Conservation (phyloP, 1,140 invertebrate species). For the Laupala kohalensis region DNA sequence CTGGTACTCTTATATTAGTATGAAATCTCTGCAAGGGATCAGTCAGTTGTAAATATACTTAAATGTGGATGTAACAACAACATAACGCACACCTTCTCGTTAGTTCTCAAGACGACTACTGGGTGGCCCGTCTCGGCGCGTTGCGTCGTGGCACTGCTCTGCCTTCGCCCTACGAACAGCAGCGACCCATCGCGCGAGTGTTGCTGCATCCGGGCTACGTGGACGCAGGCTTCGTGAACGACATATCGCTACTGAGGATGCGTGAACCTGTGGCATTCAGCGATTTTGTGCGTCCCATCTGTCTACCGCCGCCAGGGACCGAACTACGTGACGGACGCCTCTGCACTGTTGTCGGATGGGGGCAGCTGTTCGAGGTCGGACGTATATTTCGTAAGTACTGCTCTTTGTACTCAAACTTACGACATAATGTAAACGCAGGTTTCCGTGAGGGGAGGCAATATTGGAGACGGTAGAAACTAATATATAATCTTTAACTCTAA, state of each 20-base stretch:
- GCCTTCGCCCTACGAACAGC: slow-evolving; percentile 60
- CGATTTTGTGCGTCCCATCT: slow-evolving; percentile 62
- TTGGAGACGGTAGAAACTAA: too few relatives aligned
- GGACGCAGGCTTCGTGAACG: slow-evolving; percentile 64
- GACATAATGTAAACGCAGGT: too few relatives aligned
- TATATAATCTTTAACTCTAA: too few relatives aligned
- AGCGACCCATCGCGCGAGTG: slow-evolving; percentile 43
- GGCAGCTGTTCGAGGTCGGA: slow-evolving; percentile 65
- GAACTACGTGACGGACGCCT: slow-evolving; percentile 44
- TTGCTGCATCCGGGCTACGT: slow-evolving; percentile 62
- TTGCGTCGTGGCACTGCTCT: slow-evolving; percentile 54
- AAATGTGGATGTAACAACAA: too few relatives aligned
- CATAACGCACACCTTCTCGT: slow-evolving; percentile 9
- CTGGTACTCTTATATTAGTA: too few relatives aligned
- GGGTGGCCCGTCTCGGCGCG: slow-evolving; percentile 64
- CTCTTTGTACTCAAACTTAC: too few relatives aligned
- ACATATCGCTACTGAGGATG: slow-evolving; percentile 57
- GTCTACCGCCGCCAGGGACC: slow-evolving; percentile 39
- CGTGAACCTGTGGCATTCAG: slow-evolving; percentile 49
- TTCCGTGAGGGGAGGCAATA: too few relatives aligned
- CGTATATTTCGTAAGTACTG: slow-evolving; percentile 61
- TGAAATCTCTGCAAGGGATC: too few relatives aligned
- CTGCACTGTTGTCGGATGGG: slow-evolving; percentile 72
- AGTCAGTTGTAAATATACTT: too few relatives aligned
- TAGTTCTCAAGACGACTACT: slow-evolving; percentile 59